These are phyloP conservation scores for Parus major DNA, from an alignment of 2,113 vertebrate genomes.

Conservation along the genomic window DNA sequence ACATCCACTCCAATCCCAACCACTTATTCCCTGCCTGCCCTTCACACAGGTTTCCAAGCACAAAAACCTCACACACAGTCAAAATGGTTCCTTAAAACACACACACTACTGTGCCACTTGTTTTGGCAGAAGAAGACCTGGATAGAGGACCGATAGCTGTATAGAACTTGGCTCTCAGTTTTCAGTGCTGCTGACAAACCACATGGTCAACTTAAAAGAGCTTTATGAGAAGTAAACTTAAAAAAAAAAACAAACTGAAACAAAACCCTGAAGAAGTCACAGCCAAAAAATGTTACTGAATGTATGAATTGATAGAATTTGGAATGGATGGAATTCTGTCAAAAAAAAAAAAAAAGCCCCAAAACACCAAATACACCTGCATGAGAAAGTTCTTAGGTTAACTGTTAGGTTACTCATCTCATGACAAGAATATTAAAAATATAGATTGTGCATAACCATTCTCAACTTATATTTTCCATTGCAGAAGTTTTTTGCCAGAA, in stretches of 20 bases:
- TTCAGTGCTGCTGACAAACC: not conserved
- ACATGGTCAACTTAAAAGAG: not conserved
- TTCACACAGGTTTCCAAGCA: not conserved
- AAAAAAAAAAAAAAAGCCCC: not conserved
- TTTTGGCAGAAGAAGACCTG: not conserved
- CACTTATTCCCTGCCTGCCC: not conserved
- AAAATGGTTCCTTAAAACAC: not conserved
- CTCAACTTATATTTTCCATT: not conserved
- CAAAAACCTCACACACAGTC: not conserved
- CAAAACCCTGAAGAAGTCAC: not conserved
- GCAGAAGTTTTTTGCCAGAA: not conserved
- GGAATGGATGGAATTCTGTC: not conserved
- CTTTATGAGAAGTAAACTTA: not conserved
- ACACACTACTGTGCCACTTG: not conserved
- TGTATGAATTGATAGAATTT: not conserved
- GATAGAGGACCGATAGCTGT: not conserved
- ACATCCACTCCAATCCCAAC: no score
- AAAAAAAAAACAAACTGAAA: not conserved
- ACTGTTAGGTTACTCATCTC: not conserved
- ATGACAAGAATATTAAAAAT: not conserved
- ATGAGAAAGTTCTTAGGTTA: not conserved
- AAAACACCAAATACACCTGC: not conserved
- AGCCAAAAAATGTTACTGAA: not conserved
- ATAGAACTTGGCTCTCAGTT: fast-evolving
- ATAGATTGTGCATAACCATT: fast-evolving